Percentiles rank a stretch among this genome's conserved stretches.
phyloP scores from a whole-genome alignment of 2,113 vertebrate genomes.

The Pangasianodon gigas region DNA sequence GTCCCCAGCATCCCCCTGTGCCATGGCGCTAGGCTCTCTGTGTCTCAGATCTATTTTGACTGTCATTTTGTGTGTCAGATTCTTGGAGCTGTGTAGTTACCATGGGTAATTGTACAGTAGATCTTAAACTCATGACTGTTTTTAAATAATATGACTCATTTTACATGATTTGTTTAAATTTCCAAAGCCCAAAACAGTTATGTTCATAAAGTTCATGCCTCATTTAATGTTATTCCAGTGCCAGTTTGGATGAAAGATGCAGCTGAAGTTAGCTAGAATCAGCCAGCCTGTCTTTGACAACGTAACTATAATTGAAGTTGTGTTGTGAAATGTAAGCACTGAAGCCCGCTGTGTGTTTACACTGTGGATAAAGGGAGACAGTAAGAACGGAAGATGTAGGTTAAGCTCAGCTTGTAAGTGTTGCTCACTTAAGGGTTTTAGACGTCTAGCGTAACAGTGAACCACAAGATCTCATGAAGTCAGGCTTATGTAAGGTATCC shows the following conservation, averaged over 20 bases:
- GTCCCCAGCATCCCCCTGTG: slow-evolving; percentile 23
- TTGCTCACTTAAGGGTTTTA: background rate
- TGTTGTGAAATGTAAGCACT: slow-evolving; percentile 28
- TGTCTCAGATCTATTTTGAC: slow-evolving; percentile 64
- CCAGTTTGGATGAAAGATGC: slow-evolving; percentile 11
- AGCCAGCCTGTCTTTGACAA: slow-evolving; percentile 8
- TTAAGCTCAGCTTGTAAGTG: slow-evolving; percentile 18
- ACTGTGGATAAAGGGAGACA: slow-evolving; percentile 2
- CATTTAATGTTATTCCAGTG: background rate
- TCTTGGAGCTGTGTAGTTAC: background rate
- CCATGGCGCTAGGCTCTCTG: slow-evolving; percentile 50
- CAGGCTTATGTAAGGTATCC: background rate
- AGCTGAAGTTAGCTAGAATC: background rate
- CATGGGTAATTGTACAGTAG: background rate
- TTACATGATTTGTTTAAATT: background rate
- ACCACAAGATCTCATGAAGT: background rate
- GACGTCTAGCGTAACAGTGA: background rate
- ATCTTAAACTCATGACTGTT: background rate
- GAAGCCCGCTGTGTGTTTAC: slow-evolving; percentile 6
- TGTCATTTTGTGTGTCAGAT: slow-evolving; percentile 8
- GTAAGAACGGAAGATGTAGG: slow-evolving; percentile 12
- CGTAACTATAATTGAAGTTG: background rate
- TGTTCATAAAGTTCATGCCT: slow-evolving; percentile 9
- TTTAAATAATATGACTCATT: background rate
- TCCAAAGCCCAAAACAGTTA: background rate